A percentile compares a stretch with the other conserved stretches of the same genome.
These are phyloP conservation scores for Diadromus collaris DNA, from an alignment of 2,888 invertebrate species.

Conservation along the genomic window DNA sequence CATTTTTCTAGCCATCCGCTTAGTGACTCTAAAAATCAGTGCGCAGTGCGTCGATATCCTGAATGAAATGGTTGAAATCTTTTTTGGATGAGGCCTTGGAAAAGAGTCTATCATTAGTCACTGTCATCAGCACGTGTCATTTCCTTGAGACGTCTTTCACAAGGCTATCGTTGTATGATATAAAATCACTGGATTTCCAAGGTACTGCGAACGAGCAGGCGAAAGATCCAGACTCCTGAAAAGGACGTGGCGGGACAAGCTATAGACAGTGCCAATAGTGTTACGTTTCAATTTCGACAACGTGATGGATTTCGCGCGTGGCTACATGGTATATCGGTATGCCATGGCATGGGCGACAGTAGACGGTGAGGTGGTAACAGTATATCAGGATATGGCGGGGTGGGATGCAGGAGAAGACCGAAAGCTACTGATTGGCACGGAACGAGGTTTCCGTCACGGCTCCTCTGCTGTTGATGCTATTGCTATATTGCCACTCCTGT, in stretches of 20 bases:
- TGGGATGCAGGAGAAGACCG: slow-evolving; percentile 48
- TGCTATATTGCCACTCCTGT: slow-evolving; percentile 21
- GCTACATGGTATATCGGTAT: slow-evolving; percentile 46
- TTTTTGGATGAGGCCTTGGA: not conserved
- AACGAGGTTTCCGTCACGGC: slow-evolving; percentile 62
- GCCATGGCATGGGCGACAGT: slow-evolving; percentile 25
- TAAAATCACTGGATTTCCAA: slow-evolving; percentile 9
- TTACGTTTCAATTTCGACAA: slow-evolving; percentile 73
- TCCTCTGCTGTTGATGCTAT: slow-evolving; percentile 40
- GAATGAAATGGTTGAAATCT: not conserved
- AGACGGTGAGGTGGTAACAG: slow-evolving; percentile 28
- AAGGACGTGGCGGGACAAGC: slow-evolving; percentile 34
- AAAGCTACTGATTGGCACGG: slow-evolving; percentile 62
- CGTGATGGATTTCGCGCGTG: slow-evolving; percentile 69
- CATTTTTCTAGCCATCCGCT: slow-evolving; percentile 7
- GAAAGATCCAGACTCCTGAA: slow-evolving; percentile 7
- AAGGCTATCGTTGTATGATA: not conserved
- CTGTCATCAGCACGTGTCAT: too few species aligned
- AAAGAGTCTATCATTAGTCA: not conserved
- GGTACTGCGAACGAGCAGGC: slow-evolving; percentile 1
- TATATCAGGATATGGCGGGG: slow-evolving; percentile 28
- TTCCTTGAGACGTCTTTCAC: not conserved
- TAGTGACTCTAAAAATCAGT: not conserved
- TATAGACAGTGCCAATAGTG: slow-evolving; percentile 63
- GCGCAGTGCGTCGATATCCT: not conserved